A percentile compares a stretch with the other conserved stretches of the same genome.
Evolutionary conservation across 1,140 invertebrate species (phyloP).

Genomic region (Anadara kagoshimensis): DNA sequence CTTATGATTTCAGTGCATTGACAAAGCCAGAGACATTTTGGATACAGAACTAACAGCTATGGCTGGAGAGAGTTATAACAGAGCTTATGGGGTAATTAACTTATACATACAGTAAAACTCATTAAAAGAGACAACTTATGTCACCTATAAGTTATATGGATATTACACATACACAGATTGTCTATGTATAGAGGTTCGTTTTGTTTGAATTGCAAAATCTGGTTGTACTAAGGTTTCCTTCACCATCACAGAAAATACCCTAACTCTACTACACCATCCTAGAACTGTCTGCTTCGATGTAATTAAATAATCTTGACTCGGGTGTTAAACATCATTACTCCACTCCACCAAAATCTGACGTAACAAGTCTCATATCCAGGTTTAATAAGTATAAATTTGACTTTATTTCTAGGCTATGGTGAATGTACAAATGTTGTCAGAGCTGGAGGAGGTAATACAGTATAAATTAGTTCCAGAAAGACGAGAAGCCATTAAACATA

Average conservation of each 20-base stretch:
- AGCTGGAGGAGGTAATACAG: conserved; percentile 97
- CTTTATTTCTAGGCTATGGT: conserved; percentile 84
- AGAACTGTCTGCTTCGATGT: too few species aligned
- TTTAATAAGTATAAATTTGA: not conserved
- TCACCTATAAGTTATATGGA: not conserved
- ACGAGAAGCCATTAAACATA: conserved; percentile 86
- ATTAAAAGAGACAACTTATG: not conserved
- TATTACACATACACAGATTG: too few species aligned
- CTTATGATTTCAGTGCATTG: conserved; percentile 79
- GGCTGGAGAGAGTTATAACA: conserved; percentile 97
- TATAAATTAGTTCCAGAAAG: conserved; percentile 94
- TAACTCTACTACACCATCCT: too few species aligned
- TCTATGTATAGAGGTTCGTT: too few species aligned
- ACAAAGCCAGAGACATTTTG: conserved; percentile 92
- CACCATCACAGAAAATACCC: too few species aligned
- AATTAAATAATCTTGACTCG: too few species aligned
- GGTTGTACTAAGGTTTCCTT: too few species aligned
- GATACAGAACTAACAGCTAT: conserved; percentile 98
- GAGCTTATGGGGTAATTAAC: conserved; percentile 87
- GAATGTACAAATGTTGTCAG: conserved; percentile 95
- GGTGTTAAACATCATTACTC: too few species aligned
- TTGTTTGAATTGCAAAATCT: too few species aligned
- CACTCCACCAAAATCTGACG: too few species aligned
- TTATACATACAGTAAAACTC: not conserved
- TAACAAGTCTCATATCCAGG: too few species aligned